These are phyloP conservation scores for Chrysaora quinquecirrha DNA, from an alignment of 30 jellyfish, hydroid and myxozoan genomes.

Conservation along the genomic window DNA sequence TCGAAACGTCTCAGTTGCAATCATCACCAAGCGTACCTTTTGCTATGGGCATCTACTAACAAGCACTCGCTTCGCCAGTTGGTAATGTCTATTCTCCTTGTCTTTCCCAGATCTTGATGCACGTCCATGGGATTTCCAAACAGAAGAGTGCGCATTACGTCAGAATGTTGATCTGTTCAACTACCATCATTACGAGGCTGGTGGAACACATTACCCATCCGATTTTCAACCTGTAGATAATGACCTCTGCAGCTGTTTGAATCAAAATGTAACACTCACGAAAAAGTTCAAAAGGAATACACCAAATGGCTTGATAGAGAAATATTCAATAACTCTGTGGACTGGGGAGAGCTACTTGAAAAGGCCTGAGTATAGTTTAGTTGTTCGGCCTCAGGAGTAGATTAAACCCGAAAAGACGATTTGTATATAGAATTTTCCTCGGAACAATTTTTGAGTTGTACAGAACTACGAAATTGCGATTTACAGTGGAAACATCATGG, in stretches of 20 bases:
- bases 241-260: slow-evolving; percentile 89
- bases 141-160: slow-evolving; percentile 98
- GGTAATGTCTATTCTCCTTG: no score
- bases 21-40: no score
- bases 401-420: no score
- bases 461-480: no score
- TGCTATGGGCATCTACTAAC: no score
- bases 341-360: slow-evolving; percentile 90
- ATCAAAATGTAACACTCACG: slow-evolving; percentile 74
- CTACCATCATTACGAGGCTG: slow-evolving; percentile 96
- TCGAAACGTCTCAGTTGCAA: no score
- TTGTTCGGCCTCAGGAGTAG: no score
- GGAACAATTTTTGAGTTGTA: no score
- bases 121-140: slow-evolving; percentile 99
- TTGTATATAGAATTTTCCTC: no score
- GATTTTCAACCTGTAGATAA: slow-evolving; percentile 96
- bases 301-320: slow-evolving; percentile 90
- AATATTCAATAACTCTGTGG: slow-evolving; percentile 61
- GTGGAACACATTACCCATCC: slow-evolving; percentile 92
- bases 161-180: slow-evolving; percentile 96
- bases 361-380: slow-evolving; percentile 26
- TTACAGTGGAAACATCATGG: no score
- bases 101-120: slow-evolving; percentile 83
- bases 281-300: slow-evolving; percentile 76
- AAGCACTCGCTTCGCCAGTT: no score